Conservation (phyloP, 2,113 vertebrate species). For the Bagarius yarrelli region DNA sequence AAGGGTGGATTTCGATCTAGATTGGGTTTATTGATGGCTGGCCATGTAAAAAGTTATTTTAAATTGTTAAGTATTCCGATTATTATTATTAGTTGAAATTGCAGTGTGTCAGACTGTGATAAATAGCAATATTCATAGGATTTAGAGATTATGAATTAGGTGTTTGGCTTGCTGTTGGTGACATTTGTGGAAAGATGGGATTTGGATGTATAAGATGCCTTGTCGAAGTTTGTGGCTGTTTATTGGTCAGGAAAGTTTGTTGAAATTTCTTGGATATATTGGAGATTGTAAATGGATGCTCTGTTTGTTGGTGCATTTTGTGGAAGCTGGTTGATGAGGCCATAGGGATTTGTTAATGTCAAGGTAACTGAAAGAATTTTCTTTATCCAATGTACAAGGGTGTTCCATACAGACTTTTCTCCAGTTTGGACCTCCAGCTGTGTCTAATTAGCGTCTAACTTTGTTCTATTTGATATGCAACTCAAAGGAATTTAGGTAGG, state of each 20-base stretch:
- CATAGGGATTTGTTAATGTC: constrained; percentile 3
- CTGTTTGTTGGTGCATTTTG: not conserved
- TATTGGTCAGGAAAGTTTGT: not conserved
- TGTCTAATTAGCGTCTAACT: not conserved
- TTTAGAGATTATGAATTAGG: not conserved
- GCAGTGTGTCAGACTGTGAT: not conserved
- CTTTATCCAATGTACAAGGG: not conserved
- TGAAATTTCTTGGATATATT: not conserved
- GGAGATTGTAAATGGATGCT: not conserved
- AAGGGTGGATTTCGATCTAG: not conserved
- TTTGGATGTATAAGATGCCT: not conserved
- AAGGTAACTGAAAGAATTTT: not conserved
- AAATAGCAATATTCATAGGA: not conserved
- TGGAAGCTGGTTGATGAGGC: not conserved
- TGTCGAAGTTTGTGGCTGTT: not conserved
- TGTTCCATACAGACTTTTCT: not conserved
- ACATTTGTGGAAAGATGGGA: not conserved
- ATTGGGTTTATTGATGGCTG: not conserved
- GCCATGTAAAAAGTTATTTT: not conserved
- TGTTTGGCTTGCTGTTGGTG: not conserved
- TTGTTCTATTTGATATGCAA: not conserved
- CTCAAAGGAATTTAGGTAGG: not conserved
- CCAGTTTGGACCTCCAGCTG: not conserved
- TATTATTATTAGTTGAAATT: not conserved
- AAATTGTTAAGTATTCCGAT: not conserved